phyloP scores from a whole-genome alignment of 2,113 vertebrate genomes.

The Apaloderma vittatum region DNA sequence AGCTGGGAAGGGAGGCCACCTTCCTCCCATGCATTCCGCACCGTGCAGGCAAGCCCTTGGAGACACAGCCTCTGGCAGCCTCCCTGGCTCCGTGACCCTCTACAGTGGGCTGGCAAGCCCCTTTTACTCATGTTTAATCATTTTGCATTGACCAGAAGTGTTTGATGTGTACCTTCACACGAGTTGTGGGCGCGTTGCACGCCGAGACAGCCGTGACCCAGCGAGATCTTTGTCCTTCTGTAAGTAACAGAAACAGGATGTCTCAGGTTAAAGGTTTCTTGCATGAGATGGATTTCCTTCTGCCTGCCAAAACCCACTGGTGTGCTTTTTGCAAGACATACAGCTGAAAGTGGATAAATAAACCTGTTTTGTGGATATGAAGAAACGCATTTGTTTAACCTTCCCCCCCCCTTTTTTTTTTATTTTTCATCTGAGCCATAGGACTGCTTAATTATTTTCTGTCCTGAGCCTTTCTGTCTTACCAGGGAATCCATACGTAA shows the following conservation, averaged over 20 bases:
- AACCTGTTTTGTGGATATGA: neutral
- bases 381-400: neutral
- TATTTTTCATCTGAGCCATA: neutral
- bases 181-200: fast-evolving
- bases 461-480: neutral
- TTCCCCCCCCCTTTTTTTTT: fast-evolving
- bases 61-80: neutral
- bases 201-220: fast-evolving
- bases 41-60: no score
- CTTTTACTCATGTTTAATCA: neutral
- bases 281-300: neutral
- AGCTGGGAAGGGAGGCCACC: neutral
- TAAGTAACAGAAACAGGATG: conserved; percentile 8
- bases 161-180: neutral
- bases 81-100: fast-evolving
- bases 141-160: neutral
- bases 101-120: neutral
- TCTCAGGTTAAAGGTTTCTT: neutral
- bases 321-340: neutral
- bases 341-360: neutral
- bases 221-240: neutral
- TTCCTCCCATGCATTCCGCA: neutral
- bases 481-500: neutral
- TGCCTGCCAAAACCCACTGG: neutral
- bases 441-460: neutral